phyloP scores from a whole-genome alignment of 2,113 vertebrate species.

The Isurus oxyrinchus region DNA sequence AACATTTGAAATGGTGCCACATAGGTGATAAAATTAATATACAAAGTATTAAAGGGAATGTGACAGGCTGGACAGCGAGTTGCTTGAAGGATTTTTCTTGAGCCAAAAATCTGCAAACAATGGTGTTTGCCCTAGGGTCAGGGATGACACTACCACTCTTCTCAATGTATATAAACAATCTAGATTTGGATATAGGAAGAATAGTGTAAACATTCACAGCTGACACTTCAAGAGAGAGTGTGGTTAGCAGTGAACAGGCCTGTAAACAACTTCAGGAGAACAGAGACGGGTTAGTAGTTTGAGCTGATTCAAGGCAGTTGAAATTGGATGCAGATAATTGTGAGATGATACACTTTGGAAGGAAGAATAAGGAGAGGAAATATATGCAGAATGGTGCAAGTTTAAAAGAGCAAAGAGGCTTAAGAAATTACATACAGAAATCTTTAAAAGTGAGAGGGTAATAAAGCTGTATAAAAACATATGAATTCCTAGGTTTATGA shows the following conservation, averaged over 20 bases:
- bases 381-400: not conserved
- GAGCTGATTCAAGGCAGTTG: not conserved
- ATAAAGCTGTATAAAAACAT: not conserved
- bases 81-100: not conserved
- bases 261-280: not conserved
- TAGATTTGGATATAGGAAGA: not conserved
- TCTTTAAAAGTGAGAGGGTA: not conserved
- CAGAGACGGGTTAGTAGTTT: not conserved
- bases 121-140: not conserved
- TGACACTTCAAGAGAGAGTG: not conserved
- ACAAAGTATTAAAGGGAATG: not conserved
- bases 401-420: not conserved
- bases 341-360: not conserved
- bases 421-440: not conserved
- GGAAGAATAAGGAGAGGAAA: not conserved
- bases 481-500: not conserved
- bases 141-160: not conserved
- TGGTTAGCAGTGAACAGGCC: not conserved
- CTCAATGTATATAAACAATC: not conserved
- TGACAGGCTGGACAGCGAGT: not conserved
- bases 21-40: not conserved
- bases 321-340: not conserved
- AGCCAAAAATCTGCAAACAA: not conserved
- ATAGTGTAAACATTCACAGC: not conserved
- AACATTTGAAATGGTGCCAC: not conserved